Conservation (phyloP, 1,140 invertebrate species). For the Palaemon carinicauda region DNA sequence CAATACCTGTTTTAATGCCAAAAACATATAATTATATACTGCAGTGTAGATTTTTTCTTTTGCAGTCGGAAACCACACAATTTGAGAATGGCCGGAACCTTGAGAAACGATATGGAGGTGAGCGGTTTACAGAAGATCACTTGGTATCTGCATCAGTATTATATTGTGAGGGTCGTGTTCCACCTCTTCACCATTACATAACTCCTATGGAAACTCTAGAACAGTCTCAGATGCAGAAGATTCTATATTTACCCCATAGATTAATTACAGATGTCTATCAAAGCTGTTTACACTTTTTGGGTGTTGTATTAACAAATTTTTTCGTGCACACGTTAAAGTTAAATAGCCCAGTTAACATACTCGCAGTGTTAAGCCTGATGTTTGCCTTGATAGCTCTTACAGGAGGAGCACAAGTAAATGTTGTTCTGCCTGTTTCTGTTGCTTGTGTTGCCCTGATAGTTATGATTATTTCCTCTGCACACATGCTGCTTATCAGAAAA, state of each 20-base stretch:
- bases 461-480: conserved; percentile 37
- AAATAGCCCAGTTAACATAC: neutral
- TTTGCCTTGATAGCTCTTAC: neutral
- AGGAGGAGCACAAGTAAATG: neutral
- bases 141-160: conserved; percentile 81
- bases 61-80: conserved; percentile 34
- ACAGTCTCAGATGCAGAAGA: conserved; percentile 63
- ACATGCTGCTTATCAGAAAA: conserved; percentile 30
- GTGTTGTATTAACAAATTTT: conserved; percentile 22
- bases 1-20: neutral
- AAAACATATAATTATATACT: neutral
- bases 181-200: conserved; percentile 77
- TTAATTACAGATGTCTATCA: neutral
- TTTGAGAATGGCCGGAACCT: conserved; percentile 60
- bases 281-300: conserved; percentile 27
- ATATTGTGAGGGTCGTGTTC: conserved; percentile 80
- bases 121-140: conserved; percentile 80
- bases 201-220: conserved; percentile 63
- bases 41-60: neutral
- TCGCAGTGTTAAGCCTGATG: neutral
- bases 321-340: neutral
- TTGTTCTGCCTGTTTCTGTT: conserved; percentile 11
- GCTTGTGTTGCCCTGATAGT: conserved; percentile 14
- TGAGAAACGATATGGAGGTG: conserved; percentile 68
- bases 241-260: neutral